phyloP scores from a whole-genome alignment of 92 coral and sea anemone species.

The Paragorgia papillata region DNA sequence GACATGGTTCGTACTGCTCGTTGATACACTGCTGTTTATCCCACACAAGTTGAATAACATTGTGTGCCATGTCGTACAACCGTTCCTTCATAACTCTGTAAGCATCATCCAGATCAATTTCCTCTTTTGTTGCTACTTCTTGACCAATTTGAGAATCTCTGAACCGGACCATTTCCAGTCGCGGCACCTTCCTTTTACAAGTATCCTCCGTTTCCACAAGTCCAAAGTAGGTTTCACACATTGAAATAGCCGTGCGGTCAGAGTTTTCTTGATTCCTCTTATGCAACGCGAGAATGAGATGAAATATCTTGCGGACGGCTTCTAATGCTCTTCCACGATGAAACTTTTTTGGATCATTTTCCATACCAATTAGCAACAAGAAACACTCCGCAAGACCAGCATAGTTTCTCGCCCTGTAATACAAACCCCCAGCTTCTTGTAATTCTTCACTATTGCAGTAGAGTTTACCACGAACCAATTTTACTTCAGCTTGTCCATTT shows the following conservation, averaged over 20 bases:
- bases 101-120: constrained; percentile 47
- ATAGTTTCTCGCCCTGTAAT: constrained; percentile 53
- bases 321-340: constrained; percentile 52
- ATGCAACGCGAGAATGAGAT: constrained; percentile 52
- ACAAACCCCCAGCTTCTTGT: constrained; percentile 64
- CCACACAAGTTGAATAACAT: constrained; percentile 49
- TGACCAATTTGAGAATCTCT: constrained; percentile 15
- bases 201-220: constrained; percentile 56
- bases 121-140: constrained; percentile 33
- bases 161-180: constrained; percentile 46
- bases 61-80: constrained; percentile 45
- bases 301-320: constrained; percentile 60
- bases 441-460: constrained; percentile 25
- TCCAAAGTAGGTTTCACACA: constrained; percentile 72
- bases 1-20: constrained; percentile 33
- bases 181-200: constrained; percentile 34
- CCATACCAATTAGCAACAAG: constrained; percentile 44
- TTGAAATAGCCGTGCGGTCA: constrained; percentile 50
- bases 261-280: constrained; percentile 52
- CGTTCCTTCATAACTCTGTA: constrained; percentile 50
- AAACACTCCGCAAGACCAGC: constrained; percentile 76
- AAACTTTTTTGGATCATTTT: constrained; percentile 29
- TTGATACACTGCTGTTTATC: constrained; percentile 12
- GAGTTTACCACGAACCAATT: constrained; percentile 61
- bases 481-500: constrained; percentile 75